These are phyloP conservation scores for Euthynnus affinis DNA, from an alignment of 2,797 vertebrate species.

Conservation along the genomic window DNA sequence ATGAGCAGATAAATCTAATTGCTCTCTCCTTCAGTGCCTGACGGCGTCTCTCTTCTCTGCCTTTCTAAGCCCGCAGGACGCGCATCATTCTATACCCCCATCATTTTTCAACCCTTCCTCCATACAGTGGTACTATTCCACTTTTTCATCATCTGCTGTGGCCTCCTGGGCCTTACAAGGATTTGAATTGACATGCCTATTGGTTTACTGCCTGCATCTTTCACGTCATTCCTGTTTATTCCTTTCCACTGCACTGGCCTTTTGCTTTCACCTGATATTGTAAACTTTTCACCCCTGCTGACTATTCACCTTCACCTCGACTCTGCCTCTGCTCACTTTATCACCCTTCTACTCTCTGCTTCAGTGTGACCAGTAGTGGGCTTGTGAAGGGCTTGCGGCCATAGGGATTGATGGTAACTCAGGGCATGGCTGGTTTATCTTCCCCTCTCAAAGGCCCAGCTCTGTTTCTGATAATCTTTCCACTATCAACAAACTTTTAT, in stretches of 20 bases:
- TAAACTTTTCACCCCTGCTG: too few relatives aligned
- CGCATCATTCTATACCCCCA: conserved; percentile 51
- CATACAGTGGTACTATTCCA: conserved; percentile 21
- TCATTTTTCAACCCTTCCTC: conserved; percentile 64
- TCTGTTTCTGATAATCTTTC: conserved; percentile 48
- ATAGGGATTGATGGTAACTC: conserved; percentile 53
- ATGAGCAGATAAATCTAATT: conserved; percentile 89
- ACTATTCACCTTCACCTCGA: conserved; percentile 39
- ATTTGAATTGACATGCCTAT: conserved; percentile 31
- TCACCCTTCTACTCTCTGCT: conserved; percentile 8
- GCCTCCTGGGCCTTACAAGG: conserved; percentile 15
- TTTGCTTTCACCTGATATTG: conserved; percentile 9
- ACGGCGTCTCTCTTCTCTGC: conserved; percentile 69
- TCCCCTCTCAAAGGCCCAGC: conserved; percentile 31
- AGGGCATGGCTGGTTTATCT: conserved; percentile 53
- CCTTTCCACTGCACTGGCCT: background rate
- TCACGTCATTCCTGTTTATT: conserved; percentile 28
- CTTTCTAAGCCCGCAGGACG: conserved; percentile 65
- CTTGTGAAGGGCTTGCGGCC: conserved; percentile 47
- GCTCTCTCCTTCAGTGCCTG: conserved; percentile 80
- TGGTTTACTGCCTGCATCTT: conserved; percentile 26
- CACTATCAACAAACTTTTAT: conserved; percentile 47
- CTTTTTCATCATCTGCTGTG: conserved; percentile 34
- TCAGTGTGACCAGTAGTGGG: conserved; percentile 31
- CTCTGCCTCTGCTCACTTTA: conserved; percentile 24